Evolutionary conservation across 2,888 invertebrate genomes (phyloP), one percentile per base, ranked within the genome.

Genomic region (Mythimna ferrago): DNA sequence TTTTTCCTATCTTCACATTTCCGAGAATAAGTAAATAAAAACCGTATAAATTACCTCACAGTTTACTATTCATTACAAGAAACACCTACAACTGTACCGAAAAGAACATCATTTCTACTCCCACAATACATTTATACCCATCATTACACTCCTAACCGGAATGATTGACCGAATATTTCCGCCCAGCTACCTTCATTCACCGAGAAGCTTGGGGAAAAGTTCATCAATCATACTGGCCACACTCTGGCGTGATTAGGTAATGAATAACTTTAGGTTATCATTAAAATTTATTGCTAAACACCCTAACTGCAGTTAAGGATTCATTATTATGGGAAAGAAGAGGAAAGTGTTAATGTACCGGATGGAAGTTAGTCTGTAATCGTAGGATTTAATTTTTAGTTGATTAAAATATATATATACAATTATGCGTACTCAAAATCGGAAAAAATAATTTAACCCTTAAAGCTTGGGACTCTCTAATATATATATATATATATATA

Each of bases 201-300:
- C 60, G 73, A 72, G 74, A 56, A 73, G 53, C 66, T 81, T 41
- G 53, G 80, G 76, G 73, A 78, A 71, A 68, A 77, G 71, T 73
- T 82, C 89, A 89, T 91, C 90, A 90, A 90, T 91, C 91, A 90
- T 85, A 69, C 70, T 66, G 73, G 70, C 85, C 78, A 80, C 81
- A 79, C 71, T 77, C 86, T 84, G 85, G 78, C 86, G 81, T 88
- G 89, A 88, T 89, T 88, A 87, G 80, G 80, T 87, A 86, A 89
- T 89, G 87, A 89, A 90, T 89, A 89, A 86, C 88, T 86, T 85
- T 81, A 82, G 84, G 74, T 73, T 84, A 81, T 86, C 80, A 85
- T 86, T 87, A 82, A 87, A 87, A 88, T 85, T 84, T 87, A 88
- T 88, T 80, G 80, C 75, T 61, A 72, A 83, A 78, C 74, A 75